phyloP scores from a whole-genome alignment of 2,113 vertebrate species.

The Mus musculus region DNA sequence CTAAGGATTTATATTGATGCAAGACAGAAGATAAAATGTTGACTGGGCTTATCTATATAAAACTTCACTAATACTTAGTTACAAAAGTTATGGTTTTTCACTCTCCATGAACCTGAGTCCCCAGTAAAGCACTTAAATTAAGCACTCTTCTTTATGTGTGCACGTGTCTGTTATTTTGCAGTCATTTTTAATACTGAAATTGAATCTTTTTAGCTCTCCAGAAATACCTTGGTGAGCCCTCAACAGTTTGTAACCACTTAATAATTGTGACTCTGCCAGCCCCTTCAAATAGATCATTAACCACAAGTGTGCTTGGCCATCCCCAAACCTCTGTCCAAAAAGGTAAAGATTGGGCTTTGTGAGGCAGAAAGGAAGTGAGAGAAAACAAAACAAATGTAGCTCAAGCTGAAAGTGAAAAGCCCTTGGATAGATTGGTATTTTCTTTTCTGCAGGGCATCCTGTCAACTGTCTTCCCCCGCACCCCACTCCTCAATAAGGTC shows the following conservation, averaged over 20 bases:
- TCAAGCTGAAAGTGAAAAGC: conserved; percentile 81
- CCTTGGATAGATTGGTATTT: conserved; percentile 79
- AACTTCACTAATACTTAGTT: no score
- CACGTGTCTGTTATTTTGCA: conserved; percentile 43
- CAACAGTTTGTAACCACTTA: no score
- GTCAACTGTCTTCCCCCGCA: conserved; percentile 51
- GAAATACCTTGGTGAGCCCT: conserved; percentile 69
- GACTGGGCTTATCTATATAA: no score
- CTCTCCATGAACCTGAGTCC: no score
- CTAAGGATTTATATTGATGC: no score
- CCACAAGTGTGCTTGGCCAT: conserved; percentile 73
- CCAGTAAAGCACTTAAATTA: no score
- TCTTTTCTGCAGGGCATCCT: conserved; percentile 74
- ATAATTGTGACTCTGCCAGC: no score
- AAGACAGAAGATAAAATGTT: no score
- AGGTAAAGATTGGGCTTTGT: conserved; percentile 78
- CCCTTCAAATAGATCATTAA: conserved; percentile 73
- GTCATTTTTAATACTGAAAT: conserved; percentile 50
- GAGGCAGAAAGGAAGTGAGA: conserved; percentile 80
- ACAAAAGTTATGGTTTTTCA: no score
- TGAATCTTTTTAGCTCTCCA: conserved; percentile 53
- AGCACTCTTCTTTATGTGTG: no score
- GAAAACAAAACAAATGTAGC: conserved; percentile 81
- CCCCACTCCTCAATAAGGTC: conserved; percentile 41
- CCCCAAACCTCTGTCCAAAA: conserved; percentile 74